Conservation (phyloP, 2,797 vertebrate genomes). For the Enteromius paludinosus region DNA sequence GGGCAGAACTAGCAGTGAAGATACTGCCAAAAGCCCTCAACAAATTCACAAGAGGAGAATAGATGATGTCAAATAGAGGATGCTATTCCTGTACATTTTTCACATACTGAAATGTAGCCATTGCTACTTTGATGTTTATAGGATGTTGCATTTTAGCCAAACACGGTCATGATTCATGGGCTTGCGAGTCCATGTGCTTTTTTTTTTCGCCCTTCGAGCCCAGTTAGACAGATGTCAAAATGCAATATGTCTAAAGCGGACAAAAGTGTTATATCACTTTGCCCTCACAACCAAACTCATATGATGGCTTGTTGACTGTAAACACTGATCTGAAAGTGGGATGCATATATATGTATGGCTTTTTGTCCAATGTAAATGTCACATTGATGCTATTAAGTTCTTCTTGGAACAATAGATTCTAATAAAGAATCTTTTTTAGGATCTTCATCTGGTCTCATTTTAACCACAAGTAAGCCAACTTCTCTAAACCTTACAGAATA, state of each 20-base stretch:
- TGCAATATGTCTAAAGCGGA: background rate
- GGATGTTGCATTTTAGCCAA: constrained; percentile 30
- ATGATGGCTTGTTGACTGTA: background rate
- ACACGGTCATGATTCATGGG: constrained; percentile 10
- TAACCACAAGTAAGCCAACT: background rate
- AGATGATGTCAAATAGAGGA: constrained; percentile 9
- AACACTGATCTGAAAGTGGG: background rate
- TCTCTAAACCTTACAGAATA: constrained; percentile 21
- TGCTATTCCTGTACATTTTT: background rate
- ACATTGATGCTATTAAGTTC: background rate
- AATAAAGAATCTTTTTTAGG: background rate
- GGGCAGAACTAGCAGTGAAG: background rate
- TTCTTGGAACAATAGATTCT: background rate
- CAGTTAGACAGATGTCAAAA: constrained; percentile 25
- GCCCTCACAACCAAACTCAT: background rate
- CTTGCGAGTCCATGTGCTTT: background rate
- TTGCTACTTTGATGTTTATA: constrained; percentile 7
- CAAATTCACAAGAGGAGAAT: background rate
- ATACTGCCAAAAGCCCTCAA: constrained; percentile 14
- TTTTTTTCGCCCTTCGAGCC: constrained; percentile 16
- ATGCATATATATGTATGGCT: background rate
- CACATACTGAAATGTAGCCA: background rate
- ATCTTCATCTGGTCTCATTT: background rate
- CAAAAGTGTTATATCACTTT: constrained; percentile 1
- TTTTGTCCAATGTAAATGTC: background rate